phyloP scores from a whole-genome alignment of 1,140 invertebrate species.

The Notospermus geniculatus region DNA sequence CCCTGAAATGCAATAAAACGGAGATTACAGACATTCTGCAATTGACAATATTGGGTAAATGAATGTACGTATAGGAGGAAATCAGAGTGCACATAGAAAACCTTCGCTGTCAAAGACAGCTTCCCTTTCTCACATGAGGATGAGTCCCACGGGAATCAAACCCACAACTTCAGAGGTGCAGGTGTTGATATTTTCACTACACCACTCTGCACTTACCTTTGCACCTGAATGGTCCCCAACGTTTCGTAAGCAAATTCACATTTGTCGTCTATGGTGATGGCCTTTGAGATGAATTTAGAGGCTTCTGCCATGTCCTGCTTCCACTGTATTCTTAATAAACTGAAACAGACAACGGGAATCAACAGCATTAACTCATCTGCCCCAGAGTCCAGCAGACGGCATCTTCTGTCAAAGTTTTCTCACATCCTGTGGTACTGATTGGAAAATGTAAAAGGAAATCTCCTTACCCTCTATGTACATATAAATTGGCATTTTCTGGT shows the following conservation, averaged over 20 bases:
- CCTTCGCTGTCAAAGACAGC: neutral
- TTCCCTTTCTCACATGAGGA: neutral
- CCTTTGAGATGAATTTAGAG: constrained; percentile 74
- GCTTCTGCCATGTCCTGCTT: constrained; percentile 76
- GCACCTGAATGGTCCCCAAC: constrained; percentile 88
- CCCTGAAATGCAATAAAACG: constrained; percentile 65
- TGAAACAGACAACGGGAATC: constrained; percentile 34
- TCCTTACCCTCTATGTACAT: constrained; percentile 80
- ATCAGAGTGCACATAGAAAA: too few relatives aligned
- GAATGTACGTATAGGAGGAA: neutral
- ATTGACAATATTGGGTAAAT: neutral
- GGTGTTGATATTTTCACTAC: too few relatives aligned
- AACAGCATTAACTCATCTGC: constrained; percentile 15
- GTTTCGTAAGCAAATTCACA: constrained; percentile 95
- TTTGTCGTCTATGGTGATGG: constrained; percentile 82
- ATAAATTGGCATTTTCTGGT: constrained; percentile 78
- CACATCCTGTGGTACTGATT: too few relatives aligned
- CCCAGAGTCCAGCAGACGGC: too few relatives aligned
- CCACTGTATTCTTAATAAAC: constrained; percentile 77
- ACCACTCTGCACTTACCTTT: constrained; percentile 65
- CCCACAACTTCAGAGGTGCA: too few relatives aligned
- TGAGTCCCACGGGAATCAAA: neutral
- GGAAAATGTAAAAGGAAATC: too few relatives aligned
- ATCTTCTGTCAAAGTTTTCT: too few relatives aligned
- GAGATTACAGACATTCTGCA: neutral